Evolutionary conservation across 2,797 vertebrate genomes (phyloP), one percentile per base, ranked within the genome.

Genomic region (Rhinella marina): DNA sequence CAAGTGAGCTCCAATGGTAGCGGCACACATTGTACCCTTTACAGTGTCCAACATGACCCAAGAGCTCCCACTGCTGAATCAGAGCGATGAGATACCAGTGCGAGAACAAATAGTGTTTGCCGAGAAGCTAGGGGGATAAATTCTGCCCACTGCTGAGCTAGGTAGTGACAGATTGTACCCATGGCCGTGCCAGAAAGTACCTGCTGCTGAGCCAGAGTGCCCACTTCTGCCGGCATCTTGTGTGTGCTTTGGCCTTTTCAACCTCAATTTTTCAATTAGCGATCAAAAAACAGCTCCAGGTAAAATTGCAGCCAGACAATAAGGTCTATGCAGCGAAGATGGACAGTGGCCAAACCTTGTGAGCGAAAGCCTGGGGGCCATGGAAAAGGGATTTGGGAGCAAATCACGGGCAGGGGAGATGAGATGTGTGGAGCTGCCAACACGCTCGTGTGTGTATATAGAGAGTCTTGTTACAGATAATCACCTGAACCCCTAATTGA

Each of bases 231-330:
- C 61, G 48, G 66, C 64, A 41, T 32, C 68, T 56, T 52, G 25
- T 88, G 83, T 88, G 87, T 88, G 83, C 87, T 88, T 85, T 88
- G 87, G 87, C 87, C 77, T 85, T 84, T 64, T 61, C 77, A 85
- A 88, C 66, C n/a, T 85, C 68, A 85, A 88, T 88, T 88, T 88
- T 81, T 85, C 77, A 88, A 88, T 88, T 85, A 88, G 52, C 59
- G 77, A 81, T 85, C 25, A 88, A 88, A 88, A 88, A 62, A 73
- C 32, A 66, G 50, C 87, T 76, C 61, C 87, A 85, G 87, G 87
- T 88, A 85, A 88, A 75, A 85, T 79, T 88, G 76, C 73, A 88
- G 76, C 64, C 25, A 57, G 82, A 88, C 87, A 88, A 88, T 88
- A 81, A 88, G 87, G 83, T 88, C 87, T 85, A 41, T 80, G 82